Evolutionary conservation across 2,888 invertebrate genomes (phyloP), one percentile per base, ranked within the genome.

Genomic region (Cybosia mesomella): DNA sequence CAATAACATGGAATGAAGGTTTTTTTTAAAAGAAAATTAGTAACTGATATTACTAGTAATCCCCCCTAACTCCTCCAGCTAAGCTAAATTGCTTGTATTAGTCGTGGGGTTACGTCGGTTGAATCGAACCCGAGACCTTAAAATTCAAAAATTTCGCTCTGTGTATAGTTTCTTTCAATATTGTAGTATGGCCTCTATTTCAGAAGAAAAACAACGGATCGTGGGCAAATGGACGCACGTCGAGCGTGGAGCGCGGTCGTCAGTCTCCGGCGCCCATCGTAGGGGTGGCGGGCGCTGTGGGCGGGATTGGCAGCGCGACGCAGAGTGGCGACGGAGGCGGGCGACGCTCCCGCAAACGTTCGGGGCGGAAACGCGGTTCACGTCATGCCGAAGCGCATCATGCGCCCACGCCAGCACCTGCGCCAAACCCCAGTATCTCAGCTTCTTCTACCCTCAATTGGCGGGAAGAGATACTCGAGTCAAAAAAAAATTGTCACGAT

Each of bases 381-480:
- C 82, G 79, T 39, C 87, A 79, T 63, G 68, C 79, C 63, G 89
- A 80, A 15, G 22, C 68, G 10, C 77, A 68, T 21, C 71, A 77
- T 54, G 64, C 67, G 13, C 60, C 69, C 8, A 28, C 72, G 7
- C 22, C 67, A 4, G 43, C 66, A 32, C 64, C 73, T 5, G 59
- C 66, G 10, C 39, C 69, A 7, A 34, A 57, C 9, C 65, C 60
- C 10, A 43, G 61, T 21, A 9, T 58, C 18, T 34, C 58, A 39
- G 4, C 53, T 67, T 85, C 88, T 3, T 85, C 90, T 1, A 85
- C 90, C 9, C 85, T 91, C 58, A 95, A 92, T 81, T 95, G 95
- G 95, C 87, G 95, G 21, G 95, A 95, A 57, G 95, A 95, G 80
- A 95, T 95, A 73, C 78, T 94, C 1, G 94, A 94, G 75, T 92